Percentiles rank a stretch among this genome's conserved stretches.
These are phyloP conservation scores for Drosophila yakuba DNA, from an alignment of 1,140 invertebrate genomes.

Conservation along the genomic window DNA sequence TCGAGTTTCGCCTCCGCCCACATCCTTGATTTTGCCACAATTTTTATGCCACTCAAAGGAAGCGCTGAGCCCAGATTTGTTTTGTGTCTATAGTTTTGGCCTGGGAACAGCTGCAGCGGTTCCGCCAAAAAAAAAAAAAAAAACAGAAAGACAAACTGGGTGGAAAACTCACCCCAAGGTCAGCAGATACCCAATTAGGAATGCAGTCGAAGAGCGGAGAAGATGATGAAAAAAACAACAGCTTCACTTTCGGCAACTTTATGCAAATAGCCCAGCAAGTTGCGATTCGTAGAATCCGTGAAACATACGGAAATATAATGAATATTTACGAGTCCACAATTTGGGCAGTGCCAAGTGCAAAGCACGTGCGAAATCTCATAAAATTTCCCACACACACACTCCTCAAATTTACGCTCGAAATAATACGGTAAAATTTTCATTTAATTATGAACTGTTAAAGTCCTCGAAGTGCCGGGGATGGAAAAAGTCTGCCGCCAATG, in stretches of 20 bases:
- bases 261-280: constrained; percentile 68
- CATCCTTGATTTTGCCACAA: constrained; percentile 21
- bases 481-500: neutral
- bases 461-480: constrained; percentile 14
- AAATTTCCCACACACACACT: constrained; percentile 65
- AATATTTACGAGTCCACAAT: constrained; percentile 75
- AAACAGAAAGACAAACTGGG: neutral
- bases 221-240: constrained; percentile 13
- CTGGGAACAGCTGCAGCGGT: constrained; percentile 61
- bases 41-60: constrained; percentile 50
- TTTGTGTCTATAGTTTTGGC: constrained; percentile 20
- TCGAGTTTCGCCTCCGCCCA: constrained; percentile 1
- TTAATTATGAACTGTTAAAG: constrained; percentile 73
- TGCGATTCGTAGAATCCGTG: constrained; percentile 32
- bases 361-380: constrained; percentile 72
- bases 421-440: constrained; percentile 74
- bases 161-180: constrained; percentile 53
- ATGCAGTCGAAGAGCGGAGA: constrained; percentile 44
- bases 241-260: constrained; percentile 65
- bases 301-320: constrained; percentile 70
- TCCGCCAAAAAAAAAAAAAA: constrained; percentile 15
- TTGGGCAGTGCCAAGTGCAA: constrained; percentile 25
- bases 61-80: constrained; percentile 60
- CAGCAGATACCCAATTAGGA: constrained; percentile 67
- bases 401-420: constrained; percentile 76